These are phyloP conservation scores for Glaucidium brasilianum DNA, from an alignment of 2,113 vertebrate genomes.

Conservation along the genomic window DNA sequence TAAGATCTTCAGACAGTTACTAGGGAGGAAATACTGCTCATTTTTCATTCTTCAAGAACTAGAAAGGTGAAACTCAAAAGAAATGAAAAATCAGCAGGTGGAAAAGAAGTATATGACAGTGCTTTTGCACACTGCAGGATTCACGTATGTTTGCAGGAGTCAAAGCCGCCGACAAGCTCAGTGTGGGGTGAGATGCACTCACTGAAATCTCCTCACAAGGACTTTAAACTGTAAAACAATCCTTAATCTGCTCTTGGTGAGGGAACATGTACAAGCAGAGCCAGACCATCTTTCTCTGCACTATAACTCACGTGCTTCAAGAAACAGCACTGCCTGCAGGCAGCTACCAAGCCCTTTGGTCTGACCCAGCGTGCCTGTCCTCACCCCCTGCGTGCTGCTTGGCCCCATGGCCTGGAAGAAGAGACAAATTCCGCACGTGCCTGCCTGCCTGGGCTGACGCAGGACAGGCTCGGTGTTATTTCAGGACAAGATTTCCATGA, in stretches of 20 bases:
- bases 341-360: background rate
- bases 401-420: background rate
- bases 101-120: background rate
- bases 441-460: background rate
- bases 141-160: background rate
- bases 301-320: background rate
- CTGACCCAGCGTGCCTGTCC: background rate
- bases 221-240: background rate
- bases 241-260: background rate
- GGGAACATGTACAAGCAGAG: background rate
- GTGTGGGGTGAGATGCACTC: background rate
- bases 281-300: background rate
- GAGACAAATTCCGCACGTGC: background rate
- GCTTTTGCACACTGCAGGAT: background rate
- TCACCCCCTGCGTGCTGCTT: background rate
- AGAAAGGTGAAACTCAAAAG: background rate
- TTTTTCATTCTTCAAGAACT: background rate
- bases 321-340: background rate
- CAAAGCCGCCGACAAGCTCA: fast-evolving
- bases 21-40: fast-evolving
- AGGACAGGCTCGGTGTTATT: background rate
- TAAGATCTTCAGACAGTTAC: background rate
- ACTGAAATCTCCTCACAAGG: background rate
- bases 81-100: background rate
- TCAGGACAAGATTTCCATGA: background rate